Percentiles rank a stretch among this genome's conserved stretches.
phyloP scores from a whole-genome alignment of 2,888 invertebrate genomes.

The Oconnorella tubifera region DNA sequence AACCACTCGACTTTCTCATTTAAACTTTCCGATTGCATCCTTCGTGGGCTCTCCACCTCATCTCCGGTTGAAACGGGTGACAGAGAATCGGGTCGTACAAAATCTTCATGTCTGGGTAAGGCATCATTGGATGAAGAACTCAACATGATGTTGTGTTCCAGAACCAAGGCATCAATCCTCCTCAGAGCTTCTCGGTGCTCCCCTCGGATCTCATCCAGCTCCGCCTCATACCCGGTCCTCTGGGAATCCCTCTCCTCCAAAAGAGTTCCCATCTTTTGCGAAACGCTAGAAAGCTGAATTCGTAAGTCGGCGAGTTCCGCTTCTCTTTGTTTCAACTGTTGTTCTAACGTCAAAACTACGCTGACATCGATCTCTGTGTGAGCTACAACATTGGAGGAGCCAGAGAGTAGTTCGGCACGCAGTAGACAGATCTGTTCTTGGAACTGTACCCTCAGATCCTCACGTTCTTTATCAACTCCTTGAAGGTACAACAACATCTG shows the following conservation, averaged over 20 bases:
- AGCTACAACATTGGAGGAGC: not conserved
- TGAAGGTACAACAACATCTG: constrained; percentile 15
- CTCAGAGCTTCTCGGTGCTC: constrained; percentile 15
- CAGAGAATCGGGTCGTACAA: no score
- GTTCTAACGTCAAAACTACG: not conserved
- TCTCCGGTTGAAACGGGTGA: no score
- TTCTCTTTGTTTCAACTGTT: constrained; percentile 4
- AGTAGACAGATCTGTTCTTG: constrained; percentile 8
- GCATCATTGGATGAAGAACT: no score
- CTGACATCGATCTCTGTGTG: not conserved
- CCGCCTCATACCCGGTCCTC: constrained; percentile 14
- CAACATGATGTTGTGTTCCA: constrained; percentile 16
- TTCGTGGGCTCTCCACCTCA: constrained; percentile 5
- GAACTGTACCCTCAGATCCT: constrained; percentile 15
- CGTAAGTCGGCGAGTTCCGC: constrained; percentile 3
- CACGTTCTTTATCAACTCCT: constrained; percentile 12
- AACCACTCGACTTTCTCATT: not conserved
- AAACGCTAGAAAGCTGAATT: constrained; percentile 4
- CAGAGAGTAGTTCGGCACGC: constrained; percentile 2
- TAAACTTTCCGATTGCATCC: not conserved
- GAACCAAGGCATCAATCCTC: constrained; percentile 9
- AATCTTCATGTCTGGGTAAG: no score
- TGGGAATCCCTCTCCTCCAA: constrained; percentile 11
- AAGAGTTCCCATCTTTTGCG: not conserved
- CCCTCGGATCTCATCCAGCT: constrained; percentile 9